Conservation (phyloP, 2,888 invertebrate genomes). For the Germaria angustata region DNA sequence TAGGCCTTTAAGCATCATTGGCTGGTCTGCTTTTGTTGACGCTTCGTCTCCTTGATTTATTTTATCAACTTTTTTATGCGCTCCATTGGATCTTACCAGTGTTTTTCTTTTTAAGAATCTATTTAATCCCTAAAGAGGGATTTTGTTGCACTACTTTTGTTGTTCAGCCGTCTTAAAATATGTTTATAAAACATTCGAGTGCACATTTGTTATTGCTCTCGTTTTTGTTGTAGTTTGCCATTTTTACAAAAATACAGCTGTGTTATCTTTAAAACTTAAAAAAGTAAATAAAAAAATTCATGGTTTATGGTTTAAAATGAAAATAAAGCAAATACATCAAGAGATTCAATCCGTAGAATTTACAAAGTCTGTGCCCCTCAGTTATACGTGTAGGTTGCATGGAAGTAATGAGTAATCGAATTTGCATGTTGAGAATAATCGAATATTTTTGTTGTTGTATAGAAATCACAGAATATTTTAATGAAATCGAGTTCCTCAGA, state of each 20-base stretch:
- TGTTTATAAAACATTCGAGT: constrained; percentile 52
- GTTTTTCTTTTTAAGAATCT: constrained; percentile 51
- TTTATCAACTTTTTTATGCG: constrained; percentile 27
- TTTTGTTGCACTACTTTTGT: constrained; percentile 44
- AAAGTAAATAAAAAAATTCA: constrained; percentile 39
- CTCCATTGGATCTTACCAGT: constrained; percentile 39
- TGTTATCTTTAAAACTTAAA: constrained; percentile 50
- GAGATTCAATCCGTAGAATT: not conserved
- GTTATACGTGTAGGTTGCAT: not conserved
- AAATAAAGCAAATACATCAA: constrained; percentile 35
- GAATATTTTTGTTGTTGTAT: too few relatives aligned
- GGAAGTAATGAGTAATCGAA: not conserved
- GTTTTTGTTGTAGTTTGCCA: constrained; percentile 38
- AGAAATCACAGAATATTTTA: too few relatives aligned
- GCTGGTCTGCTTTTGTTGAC: not conserved
- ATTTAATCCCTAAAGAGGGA: constrained; percentile 62
- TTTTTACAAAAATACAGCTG: constrained; percentile 60
- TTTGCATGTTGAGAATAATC: not conserved
- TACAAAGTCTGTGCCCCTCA: not conserved
- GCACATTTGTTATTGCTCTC: constrained; percentile 4
- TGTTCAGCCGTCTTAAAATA: constrained; percentile 26
- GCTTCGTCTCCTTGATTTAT: not conserved
- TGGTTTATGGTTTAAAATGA: constrained; percentile 46
- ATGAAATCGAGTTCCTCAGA: too few relatives aligned
- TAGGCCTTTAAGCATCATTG: constrained; percentile 40